These are phyloP conservation scores for Anoura caudifer DNA, from an alignment of 2,113 vertebrate genomes.

Conservation along the genomic window DNA sequence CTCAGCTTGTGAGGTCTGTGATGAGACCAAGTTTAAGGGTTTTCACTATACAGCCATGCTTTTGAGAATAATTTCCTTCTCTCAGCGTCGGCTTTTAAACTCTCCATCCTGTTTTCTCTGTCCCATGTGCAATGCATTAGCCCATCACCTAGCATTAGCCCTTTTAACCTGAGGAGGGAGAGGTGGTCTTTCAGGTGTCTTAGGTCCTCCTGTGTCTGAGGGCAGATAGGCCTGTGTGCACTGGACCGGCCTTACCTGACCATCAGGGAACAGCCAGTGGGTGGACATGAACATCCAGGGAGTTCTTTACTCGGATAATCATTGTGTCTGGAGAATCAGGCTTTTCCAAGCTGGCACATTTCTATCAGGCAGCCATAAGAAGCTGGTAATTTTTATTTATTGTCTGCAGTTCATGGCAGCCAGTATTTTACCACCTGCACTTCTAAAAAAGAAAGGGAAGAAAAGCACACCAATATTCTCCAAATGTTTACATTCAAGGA, in stretches of 20 bases:
- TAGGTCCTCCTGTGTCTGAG: not conserved
- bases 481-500: constrained; percentile 80
- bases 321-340: not conserved
- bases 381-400: constrained; percentile 71
- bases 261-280: constrained; percentile 34
- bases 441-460: constrained; percentile 67
- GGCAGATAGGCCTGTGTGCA: not conserved
- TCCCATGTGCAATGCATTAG: too few relatives aligned
- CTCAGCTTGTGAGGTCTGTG: not conserved
- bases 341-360: constrained; percentile 47
- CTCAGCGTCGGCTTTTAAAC: not conserved
- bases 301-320: constrained; percentile 5
- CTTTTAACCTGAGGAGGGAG: not conserved
- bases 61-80: not conserved
- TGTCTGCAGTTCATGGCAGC: constrained; percentile 75
- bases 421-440: constrained; percentile 82
- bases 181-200: too few relatives aligned
- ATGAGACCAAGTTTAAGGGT: not conserved
- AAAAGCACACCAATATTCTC: constrained; percentile 78
- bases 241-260: not conserved
- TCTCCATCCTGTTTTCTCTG: not conserved
- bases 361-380: constrained; percentile 70
- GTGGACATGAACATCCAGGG: not conserved
- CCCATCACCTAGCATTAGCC: not conserved
- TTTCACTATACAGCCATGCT: not conserved